These are phyloP conservation scores for Sminthopsis crassicaudata DNA, from an alignment of 2,113 vertebrate genomes.

Conservation along the genomic window DNA sequence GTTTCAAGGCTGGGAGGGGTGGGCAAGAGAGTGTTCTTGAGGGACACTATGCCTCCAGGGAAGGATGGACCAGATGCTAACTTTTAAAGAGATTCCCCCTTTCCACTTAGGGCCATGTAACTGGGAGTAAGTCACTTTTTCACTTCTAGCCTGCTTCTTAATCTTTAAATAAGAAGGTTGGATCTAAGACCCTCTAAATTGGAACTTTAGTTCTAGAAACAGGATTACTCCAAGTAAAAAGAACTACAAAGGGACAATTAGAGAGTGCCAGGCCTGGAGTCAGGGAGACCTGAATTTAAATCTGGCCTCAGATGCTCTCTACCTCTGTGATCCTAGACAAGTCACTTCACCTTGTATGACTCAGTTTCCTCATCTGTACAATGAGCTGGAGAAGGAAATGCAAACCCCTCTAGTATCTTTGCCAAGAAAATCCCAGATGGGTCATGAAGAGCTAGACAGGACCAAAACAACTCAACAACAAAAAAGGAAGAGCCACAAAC, in stretches of 20 bases:
- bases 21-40: not conserved
- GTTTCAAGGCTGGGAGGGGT: not conserved
- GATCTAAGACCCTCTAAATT: not conserved
- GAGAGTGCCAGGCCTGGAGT: not conserved
- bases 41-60: not conserved
- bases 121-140: not conserved
- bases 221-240: not conserved
- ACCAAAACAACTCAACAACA: not conserved
- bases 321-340: not conserved
- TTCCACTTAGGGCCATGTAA: not conserved
- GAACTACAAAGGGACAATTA: not conserved
- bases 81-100: not conserved
- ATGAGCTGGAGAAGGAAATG: not conserved
- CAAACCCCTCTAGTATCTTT: not conserved
- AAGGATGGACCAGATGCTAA: not conserved
- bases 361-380: no score
- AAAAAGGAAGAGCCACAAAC: no score
- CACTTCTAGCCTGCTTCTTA: not conserved
- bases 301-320: not conserved
- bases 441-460: not conserved
- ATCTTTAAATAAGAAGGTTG: not conserved
- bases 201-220: not conserved
- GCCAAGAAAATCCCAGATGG: not conserved
- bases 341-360: not conserved
- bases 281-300: not conserved